phyloP scores from a whole-genome alignment of 2,113 vertebrate genomes.

The Mustela lutreola region DNA sequence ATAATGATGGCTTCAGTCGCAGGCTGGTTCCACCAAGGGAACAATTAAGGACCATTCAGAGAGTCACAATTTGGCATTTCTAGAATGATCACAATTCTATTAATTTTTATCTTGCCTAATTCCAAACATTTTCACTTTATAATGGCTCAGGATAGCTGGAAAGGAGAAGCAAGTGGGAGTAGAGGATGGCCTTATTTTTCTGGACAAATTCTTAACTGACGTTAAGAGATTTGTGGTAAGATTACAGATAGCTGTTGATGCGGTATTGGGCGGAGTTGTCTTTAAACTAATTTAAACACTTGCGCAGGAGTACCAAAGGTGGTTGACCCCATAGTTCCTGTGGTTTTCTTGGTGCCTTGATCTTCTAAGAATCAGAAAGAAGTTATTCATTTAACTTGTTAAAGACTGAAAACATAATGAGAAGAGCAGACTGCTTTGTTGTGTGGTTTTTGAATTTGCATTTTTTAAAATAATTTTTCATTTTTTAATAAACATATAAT shows the following conservation, averaged over 20 bases:
- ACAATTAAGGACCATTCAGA: background rate
- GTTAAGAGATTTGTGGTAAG: background rate
- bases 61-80: background rate
- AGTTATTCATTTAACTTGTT: conserved; percentile 9
- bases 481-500: no score
- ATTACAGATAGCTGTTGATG: background rate
- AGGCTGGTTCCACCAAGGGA: background rate
- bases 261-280: background rate
- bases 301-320: background rate
- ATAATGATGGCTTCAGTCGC: background rate
- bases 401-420: background rate
- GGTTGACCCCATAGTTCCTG: background rate
- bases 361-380: conserved; percentile 41
- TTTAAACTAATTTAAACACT: background rate
- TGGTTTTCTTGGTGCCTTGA: background rate
- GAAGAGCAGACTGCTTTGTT: background rate
- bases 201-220: background rate
- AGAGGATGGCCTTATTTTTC: background rate
- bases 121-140: background rate
- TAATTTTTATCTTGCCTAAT: conserved; percentile 8
- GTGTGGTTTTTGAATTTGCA: no score
- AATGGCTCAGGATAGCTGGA: background rate
- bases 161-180: background rate
- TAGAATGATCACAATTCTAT: background rate
- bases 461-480: no score